Percentiles rank a stretch among this genome's conserved stretches.
phyloP scores from a whole-genome alignment of 2,797 vertebrate species.

The Cirrhinus mrigala region DNA sequence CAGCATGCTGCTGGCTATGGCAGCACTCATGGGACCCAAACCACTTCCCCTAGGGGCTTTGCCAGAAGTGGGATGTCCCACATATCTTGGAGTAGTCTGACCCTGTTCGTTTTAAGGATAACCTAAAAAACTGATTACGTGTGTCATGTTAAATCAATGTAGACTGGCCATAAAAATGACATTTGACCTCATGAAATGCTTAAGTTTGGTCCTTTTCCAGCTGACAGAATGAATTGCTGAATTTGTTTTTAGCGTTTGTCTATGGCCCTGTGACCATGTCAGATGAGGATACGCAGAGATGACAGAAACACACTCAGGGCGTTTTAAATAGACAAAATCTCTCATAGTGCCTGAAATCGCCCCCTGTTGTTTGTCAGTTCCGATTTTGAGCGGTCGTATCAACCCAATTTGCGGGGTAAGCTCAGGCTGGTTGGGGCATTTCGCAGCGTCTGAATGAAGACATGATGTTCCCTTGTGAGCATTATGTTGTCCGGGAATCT shows the following conservation, averaged over 20 bases:
- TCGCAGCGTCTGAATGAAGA: conserved; percentile 41
- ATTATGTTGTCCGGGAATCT: conserved; percentile 44
- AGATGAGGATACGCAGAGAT: conserved; percentile 24
- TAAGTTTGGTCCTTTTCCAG: conserved; percentile 2
- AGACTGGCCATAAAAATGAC: background rate
- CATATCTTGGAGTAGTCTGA: background rate
- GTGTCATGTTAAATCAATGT: background rate
- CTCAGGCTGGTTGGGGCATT: conserved; percentile 28
- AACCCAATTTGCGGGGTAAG: conserved; percentile 36
- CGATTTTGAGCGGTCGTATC: conserved; percentile 5
- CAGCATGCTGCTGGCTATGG: conserved; percentile 31
- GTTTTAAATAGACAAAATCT: conserved; percentile 26
- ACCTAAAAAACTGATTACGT: background rate
- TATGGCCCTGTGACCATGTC: conserved; percentile 32
- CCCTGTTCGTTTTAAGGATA: background rate
- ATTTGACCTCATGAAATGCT: background rate
- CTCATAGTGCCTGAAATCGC: background rate
- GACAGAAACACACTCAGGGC: conserved; percentile 3
- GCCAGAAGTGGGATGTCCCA: conserved; percentile 40
- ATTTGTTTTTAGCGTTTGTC: conserved; percentile 29
- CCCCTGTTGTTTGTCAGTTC: conserved; percentile 40
- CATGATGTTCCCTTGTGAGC: conserved; percentile 51
- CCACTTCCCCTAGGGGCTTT: conserved; percentile 32
- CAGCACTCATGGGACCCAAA: conserved; percentile 30
- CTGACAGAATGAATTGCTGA: conserved; percentile 14